These are phyloP conservation scores for Carlito syrichta DNA, from an alignment of 2,113 vertebrate species.

Conservation along the genomic window DNA sequence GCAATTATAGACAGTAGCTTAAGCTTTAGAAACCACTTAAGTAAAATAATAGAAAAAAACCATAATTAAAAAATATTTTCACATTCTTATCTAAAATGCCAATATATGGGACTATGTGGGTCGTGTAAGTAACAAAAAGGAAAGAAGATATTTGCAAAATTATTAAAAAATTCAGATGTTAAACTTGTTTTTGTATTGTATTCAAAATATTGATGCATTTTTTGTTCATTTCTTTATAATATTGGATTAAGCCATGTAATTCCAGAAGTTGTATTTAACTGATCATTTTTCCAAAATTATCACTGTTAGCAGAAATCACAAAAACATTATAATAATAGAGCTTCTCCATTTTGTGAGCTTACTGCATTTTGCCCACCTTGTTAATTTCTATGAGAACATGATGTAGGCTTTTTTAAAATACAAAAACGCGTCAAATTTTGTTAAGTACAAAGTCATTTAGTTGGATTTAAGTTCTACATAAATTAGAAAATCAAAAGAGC, in stretches of 20 bases:
- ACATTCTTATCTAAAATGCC: conserved; percentile 13
- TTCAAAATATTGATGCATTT: neutral
- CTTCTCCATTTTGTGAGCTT: neutral
- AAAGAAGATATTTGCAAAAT: neutral
- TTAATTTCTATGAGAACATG: neutral
- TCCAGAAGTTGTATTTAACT: neutral
- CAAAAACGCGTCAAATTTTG: neutral
- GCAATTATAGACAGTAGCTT: neutral
- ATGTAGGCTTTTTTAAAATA: neutral
- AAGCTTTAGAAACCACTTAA: neutral
- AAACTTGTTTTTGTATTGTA: neutral
- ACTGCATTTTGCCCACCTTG: neutral
- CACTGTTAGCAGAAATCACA: neutral
- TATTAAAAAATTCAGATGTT: neutral
- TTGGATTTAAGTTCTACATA: neutral
- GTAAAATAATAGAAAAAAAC: neutral
- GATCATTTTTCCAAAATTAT: neutral
- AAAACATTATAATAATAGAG: neutral
- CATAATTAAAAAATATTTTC: neutral
- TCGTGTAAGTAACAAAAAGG: neutral
- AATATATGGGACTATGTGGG: neutral
- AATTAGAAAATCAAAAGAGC: neutral
- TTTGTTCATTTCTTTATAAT: neutral
- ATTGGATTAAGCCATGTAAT: neutral
- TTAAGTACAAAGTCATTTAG: neutral